Evolutionary conservation across 2,797 vertebrate species (phyloP).

Genomic region (Peromyscus eremicus): DNA sequence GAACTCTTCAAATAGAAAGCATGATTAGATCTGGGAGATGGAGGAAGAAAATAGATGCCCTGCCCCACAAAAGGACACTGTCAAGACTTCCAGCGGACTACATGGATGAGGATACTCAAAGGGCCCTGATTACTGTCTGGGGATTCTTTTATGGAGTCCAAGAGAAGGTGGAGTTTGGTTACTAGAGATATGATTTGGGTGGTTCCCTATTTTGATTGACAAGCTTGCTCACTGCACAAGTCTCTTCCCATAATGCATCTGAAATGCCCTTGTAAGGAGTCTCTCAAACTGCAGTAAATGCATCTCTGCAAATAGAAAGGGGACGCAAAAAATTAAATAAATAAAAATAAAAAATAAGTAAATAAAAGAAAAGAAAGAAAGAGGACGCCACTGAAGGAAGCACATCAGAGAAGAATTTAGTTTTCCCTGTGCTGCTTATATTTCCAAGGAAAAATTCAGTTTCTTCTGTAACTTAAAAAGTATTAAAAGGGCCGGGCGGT

Average conservation of each 20-base stretch:
- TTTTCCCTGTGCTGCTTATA: neutral
- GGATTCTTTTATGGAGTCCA: neutral
- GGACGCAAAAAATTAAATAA: neutral
- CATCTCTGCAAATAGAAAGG: neutral
- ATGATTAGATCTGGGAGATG: neutral
- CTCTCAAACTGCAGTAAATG: neutral
- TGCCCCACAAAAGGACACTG: neutral
- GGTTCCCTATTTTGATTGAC: neutral
- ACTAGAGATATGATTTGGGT: neutral
- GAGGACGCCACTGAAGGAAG: accelerated
- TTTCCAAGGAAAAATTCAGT: neutral
- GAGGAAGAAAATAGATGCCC: neutral
- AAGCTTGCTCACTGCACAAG: neutral
- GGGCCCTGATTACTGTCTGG: neutral
- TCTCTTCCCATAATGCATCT: no score
- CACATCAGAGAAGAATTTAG: neutral
- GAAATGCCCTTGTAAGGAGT: neutral
- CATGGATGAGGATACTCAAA: neutral
- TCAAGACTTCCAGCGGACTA: neutral
- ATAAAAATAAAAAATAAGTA: no score
- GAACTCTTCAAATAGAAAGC: neutral
- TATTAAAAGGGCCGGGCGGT: neutral
- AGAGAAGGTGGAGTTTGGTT: neutral
- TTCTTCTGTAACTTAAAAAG: neutral
- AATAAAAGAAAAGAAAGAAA: neutral